These are phyloP conservation scores for Elachura formosa DNA, from an alignment of 2,113 vertebrate species.

Conservation along the genomic window DNA sequence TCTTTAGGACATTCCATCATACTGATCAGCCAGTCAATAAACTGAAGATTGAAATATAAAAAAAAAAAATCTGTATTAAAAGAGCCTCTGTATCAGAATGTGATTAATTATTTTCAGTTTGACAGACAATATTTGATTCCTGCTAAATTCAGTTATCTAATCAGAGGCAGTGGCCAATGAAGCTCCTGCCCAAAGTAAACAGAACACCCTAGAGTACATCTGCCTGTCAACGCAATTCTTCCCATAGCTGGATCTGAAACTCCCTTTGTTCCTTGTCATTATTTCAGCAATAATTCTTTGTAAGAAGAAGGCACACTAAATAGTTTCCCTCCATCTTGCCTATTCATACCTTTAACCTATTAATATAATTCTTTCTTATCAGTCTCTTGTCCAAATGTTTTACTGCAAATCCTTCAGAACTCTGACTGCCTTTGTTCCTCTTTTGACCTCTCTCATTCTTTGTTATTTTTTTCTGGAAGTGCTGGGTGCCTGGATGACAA, in stretches of 20 bases:
- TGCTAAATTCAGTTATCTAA: not conserved
- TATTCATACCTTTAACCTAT: not conserved
- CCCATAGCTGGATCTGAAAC: not conserved
- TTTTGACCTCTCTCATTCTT: not conserved
- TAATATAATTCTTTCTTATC: not conserved
- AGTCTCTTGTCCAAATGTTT: not conserved
- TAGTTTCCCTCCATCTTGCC: not conserved
- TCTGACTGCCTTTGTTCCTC: not conserved
- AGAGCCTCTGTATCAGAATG: not conserved
- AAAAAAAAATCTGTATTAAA: not conserved
- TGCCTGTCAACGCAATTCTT: not conserved
- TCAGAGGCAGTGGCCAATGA: not conserved
- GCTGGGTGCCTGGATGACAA: not conserved
- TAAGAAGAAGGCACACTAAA: not conserved
- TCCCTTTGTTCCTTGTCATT: not conserved
- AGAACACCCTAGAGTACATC: not conserved
- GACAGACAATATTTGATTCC: not conserved
- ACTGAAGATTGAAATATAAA: conserved; percentile 71
- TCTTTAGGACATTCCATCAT: conserved; percentile 79
- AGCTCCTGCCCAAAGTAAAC: not conserved
- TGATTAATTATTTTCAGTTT: not conserved
- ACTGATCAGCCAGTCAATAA: conserved; percentile 90
- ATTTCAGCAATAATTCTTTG: not conserved
- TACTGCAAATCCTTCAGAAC: not conserved
- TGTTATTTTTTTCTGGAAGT: not conserved